Evolutionary conservation across 2,797 vertebrate species (phyloP), one percentile per base, ranked within the genome.

Genomic region (Pangasius mekongensis): DNA sequence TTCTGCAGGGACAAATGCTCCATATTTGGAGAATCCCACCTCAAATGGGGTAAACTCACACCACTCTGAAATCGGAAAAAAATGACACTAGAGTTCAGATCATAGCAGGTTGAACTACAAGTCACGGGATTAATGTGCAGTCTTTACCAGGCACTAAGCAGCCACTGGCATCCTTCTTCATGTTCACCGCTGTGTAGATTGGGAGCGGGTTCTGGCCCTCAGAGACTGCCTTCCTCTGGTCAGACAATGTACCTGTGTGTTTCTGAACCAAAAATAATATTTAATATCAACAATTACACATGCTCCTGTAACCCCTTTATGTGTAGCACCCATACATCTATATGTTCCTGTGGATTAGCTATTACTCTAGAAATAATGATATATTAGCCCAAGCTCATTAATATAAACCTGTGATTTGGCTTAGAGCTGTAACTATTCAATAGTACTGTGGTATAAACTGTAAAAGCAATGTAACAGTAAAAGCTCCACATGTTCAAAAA

Each of bases 131-230:
- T 43, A 3, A 60, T 39, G 56, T 27, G 22, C 22, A 24, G 10
- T 60, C 33, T 27, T 62, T 60, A 93, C 92, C 93, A 47, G 90
- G 73, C 49, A 91, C 89, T 20, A 47, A 16, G 52, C 67, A 43
- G 30, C 80, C 66, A 24, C 39, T 73, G 33, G 83, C 86, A 0
- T 62, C 62, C 33, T 97, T 97, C 87, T 97, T 98, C 86, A 96
- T 95, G 83, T 98, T 97, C 87, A 98, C 95, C 82, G 97, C 96
- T 56, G 96, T 95, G 92, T 97, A 98, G 88, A 98, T 96, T 52
- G 97, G 97, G 58, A 97, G 91, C 0, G 97, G 97, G 90, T 98
- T 98, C 94, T 98, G 97, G 13, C 97, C 97, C 0, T 92, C 91
- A 56, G 92, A 93, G 91, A 98, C 85, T 11, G 97, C 95, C 89